Base-by-base conservation (phyloP, 1,140 invertebrate species). In the Euwallacea fornicatus region DNA sequence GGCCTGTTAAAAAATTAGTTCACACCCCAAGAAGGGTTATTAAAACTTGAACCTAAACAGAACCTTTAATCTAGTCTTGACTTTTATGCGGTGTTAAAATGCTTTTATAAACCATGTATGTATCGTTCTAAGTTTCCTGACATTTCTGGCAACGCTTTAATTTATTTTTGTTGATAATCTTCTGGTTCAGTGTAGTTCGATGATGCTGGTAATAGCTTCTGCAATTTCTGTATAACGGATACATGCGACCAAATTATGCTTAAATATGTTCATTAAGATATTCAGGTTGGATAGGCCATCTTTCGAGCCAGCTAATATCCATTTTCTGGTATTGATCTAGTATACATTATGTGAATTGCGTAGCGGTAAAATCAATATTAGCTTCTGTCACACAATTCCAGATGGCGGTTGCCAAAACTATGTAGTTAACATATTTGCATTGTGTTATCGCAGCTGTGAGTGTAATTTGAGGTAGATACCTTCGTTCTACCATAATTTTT, bases 11-110 rank as follows among this genome's bases (percentile, higher is more conserved):
- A 50, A 50, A 50, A 50, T 50, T 50, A 50, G 46, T 50, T 50
- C 13, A 13, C 46, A 50, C 46, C 46, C 13, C 2, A 50, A 10
- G 21, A 2, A 50, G 13, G 7, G 46, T 11, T 50, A 50, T 50
- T 50, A 50, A 50, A 50, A 11, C 46, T 33, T 50, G 46, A 56
- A 21, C 16, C 54, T 56, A 56, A 56, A 56, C 54, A 56, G 16
- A 10, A 56, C 54, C 16, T 56, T 2, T 16, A 21, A 56, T 16
- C 16, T 56, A 56, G 8, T 56, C 54, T 15, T 21, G 46, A 15
- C 54, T 13, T 56, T 56, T 56, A 56, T 56, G 54, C 16, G 1
- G 54, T 56, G 54, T 56, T 56, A 56, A 56, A 56, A 16, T 3
- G 16, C 8, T 56, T 56, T 56, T 21, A 56, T 13, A 13, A 13